Evolutionary conservation across 2,888 invertebrate species (phyloP), one percentile per base, ranked within the genome.

Genomic region (Pemphredon lugubris): DNA sequence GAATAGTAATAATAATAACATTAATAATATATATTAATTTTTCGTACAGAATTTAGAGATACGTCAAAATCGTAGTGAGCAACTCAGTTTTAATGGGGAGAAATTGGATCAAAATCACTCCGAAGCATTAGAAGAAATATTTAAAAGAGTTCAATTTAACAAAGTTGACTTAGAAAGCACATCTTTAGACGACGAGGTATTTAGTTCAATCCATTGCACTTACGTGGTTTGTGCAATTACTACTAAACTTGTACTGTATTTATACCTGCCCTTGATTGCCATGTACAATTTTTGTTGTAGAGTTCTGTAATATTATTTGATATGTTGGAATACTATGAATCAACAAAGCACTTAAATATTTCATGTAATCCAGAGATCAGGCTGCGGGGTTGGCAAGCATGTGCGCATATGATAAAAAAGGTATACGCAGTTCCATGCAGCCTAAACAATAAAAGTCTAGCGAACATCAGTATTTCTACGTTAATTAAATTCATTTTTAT

Each of bases 261-360:
- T 14, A 16, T 30, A 30, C 32, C 26, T 45, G 2, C 26, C 50
- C 16, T 40, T 16, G 21, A 39, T 26, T 39, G 23, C 34, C 13
- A 4, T n/a, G n/a, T 34, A 14, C 14, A 55, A 61, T 72, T 58
- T 37, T 69, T 53, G 9, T 82, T 82, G 16, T 77, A 89, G 86
- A 87, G 86, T 75, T 92, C 94, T 40, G 94, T 95, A 81, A 95
- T 96, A 42, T 89, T 97, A 57, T 97, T 96, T 88, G 97, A 97
- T 89, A 97, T 97, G 95, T 92, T 97, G 73, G 97, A 97, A 88
- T 97, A 96, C 89, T 97, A 97, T 89, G 97, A 97, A 88, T 96
- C 96, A 44, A 91, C 92, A 0, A 90, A 89, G 73, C 92, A 93
- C 77, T 90, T 97, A 70, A 94, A 95, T 87, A 94, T 97, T 74